Evolutionary conservation across 2,113 vertebrate species (phyloP), one percentile per base, ranked within the genome.

Genomic region (Pithys albifrons): DNA sequence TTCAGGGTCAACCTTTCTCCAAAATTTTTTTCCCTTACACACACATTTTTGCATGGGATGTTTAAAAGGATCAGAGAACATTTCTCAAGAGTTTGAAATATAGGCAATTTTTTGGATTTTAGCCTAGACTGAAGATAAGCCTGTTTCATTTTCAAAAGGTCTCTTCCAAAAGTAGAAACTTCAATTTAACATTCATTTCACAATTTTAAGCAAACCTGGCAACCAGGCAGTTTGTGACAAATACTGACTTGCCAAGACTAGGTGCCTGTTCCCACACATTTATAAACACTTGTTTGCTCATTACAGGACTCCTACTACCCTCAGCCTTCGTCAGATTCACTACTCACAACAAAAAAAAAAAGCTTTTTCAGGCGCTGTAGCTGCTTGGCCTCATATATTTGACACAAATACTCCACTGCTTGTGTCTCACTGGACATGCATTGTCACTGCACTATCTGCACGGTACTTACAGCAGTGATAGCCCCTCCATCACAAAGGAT

Each of bases 101-200:
- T 0, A 93, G 90, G 94, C 94, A 95, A 92, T 88, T 95, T 89
- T 97, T 81, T 95, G 93, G 94, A 95, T 92, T 96, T 92, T 67
- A 95, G 93, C 91, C 95, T 95, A 96, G 93, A 95, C 91, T 91
- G 91, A 74, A 89, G 96, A 96, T 95, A 95, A 97, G 91, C 93
- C 95, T 89, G 91, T 95, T 94, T 93, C 95, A 64, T 75, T 95
- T 96, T 86, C 79, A 93, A 96, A 97, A 97, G 95, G 95, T 93
- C 95, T 94, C 79, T 92, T 94, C 96, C 96, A 71, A 95, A 96
- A 96, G 95, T 96, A 93, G 96, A 97, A 92, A 78, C 93, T 96
- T 94, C 93, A 92, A 94, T 90, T 96, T 94, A 84, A 92, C 85
- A 92, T 95, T 96, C 95, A 85, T 81, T 96, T 84, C 61, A 49